Conservation (phyloP, 2,113 vertebrate genomes). For the Micronisus gabar region DNA sequence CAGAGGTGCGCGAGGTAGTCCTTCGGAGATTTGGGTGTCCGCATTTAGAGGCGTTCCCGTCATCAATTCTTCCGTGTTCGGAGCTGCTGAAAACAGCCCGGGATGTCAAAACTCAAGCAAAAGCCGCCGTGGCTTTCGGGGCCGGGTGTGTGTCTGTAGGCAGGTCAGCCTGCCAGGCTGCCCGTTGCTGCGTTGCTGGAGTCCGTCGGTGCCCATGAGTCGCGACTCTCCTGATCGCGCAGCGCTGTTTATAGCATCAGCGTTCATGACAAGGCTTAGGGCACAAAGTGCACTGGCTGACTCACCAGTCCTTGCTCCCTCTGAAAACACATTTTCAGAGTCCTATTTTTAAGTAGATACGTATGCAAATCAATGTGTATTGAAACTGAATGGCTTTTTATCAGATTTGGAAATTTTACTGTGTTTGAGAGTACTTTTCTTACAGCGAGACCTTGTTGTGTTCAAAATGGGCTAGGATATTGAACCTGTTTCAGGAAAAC, state of each 20-base stretch:
- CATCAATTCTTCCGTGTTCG: fast-evolving
- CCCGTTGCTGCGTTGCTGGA: neutral
- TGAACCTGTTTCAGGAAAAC: neutral
- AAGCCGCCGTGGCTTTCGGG: neutral
- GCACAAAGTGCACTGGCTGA: neutral
- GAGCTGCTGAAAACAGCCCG: neutral
- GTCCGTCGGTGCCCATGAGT: neutral
- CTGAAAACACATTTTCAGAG: neutral
- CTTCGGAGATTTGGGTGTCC: neutral
- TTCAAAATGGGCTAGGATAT: neutral
- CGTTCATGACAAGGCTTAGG: fast-evolving
- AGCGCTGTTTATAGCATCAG: neutral
- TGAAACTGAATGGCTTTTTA: neutral
- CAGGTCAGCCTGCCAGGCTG: fast-evolving
- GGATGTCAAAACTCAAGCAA: neutral
- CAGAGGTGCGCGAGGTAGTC: neutral
- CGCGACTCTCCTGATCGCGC: neutral
- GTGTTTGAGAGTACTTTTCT: neutral
- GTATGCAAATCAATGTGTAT: neutral
- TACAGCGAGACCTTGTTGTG: neutral
- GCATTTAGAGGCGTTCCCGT: neutral
- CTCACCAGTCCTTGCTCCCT: neutral
- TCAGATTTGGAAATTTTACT: neutral
- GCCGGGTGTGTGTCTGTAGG: neutral
- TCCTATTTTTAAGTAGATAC: neutral